Conservation (phyloP, 2,888 invertebrate genomes). For the Drosophila mettleri region DNA sequence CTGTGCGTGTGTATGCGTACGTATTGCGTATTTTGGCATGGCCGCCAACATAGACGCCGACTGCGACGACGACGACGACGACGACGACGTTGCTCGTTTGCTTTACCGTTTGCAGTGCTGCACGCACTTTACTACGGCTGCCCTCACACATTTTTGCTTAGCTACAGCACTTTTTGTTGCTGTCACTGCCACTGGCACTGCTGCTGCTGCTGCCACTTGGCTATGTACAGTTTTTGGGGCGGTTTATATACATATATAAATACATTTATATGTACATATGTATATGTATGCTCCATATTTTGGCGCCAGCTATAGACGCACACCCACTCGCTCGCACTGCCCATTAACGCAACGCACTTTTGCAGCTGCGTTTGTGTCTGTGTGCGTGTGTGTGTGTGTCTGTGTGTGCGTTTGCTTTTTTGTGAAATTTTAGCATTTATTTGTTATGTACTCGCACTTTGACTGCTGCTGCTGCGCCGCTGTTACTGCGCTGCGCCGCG, state of each 20-base stretch:
- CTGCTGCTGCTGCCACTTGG: background rate
- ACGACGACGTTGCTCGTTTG: conserved; percentile 21
- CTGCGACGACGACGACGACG: conserved; percentile 39
- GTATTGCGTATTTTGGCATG: conserved; percentile 61
- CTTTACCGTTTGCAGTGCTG: conserved; percentile 62
- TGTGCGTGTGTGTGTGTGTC: conserved; percentile 41
- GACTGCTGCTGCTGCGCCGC: conserved; percentile 50
- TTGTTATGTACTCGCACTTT: conserved; percentile 72
- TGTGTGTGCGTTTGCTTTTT: conserved; percentile 69
- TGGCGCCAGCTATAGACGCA: conserved; percentile 51
- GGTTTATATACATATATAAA: conserved; percentile 37
- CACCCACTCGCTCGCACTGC: conserved; percentile 24
- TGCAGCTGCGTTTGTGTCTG: conserved; percentile 55
- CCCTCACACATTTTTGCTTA: conserved; percentile 59
- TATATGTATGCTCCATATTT: conserved; percentile 70
- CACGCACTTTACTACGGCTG: conserved; percentile 66
- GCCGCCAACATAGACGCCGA: conserved; percentile 43
- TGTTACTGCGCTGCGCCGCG: conserved; percentile 10
- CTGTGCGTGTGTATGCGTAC: conserved; percentile 33
- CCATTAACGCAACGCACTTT: conserved; percentile 71
- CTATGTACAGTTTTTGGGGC: conserved; percentile 62
- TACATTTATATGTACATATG: background rate
- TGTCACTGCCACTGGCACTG: conserved; percentile 21
- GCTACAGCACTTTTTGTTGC: conserved; percentile 53
- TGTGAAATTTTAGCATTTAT: conserved; percentile 80